Evolutionary conservation across 2,113 vertebrate genomes (phyloP).

Genomic region (Pseudorasbora parva): DNA sequence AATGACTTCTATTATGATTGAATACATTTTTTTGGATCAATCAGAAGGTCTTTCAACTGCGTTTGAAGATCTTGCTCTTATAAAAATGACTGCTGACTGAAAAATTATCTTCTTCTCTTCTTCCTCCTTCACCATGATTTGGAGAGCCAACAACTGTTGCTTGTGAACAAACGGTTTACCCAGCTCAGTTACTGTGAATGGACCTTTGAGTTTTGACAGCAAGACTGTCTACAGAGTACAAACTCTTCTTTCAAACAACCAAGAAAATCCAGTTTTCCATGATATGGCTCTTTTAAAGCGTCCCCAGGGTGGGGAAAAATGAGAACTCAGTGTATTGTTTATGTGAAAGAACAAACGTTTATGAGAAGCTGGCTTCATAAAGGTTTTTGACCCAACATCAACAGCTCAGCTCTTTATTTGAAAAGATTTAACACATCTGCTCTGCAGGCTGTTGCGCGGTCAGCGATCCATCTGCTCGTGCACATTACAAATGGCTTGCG

Average conservation of each 20-base stretch:
- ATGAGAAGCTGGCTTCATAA: constrained; percentile 23
- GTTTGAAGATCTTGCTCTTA: background rate
- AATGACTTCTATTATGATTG: too few species aligned
- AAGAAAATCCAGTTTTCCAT: constrained; percentile 20
- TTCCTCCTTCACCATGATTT: background rate
- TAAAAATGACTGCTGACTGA: background rate
- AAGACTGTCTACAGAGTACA: background rate
- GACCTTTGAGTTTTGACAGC: background rate
- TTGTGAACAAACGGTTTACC: background rate
- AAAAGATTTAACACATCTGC: constrained; percentile 34
- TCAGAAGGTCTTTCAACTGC: background rate
- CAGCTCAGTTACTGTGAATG: background rate
- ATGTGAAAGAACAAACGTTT: background rate
- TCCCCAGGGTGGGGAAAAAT: background rate
- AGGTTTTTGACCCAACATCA: constrained; percentile 13
- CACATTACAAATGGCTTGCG: constrained; percentile 11
- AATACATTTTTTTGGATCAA: too few species aligned
- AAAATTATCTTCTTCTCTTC: background rate
- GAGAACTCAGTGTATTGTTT: background rate
- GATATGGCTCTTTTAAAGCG: constrained; percentile 16
- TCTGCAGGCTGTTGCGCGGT: constrained; percentile 23
- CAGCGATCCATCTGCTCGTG: constrained; percentile 19
- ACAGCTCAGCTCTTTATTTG: constrained; percentile 20
- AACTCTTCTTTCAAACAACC: background rate
- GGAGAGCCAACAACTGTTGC: background rate